phyloP scores from a whole-genome alignment of 2,113 vertebrate genomes.

The Chlamydotis undulata region DNA sequence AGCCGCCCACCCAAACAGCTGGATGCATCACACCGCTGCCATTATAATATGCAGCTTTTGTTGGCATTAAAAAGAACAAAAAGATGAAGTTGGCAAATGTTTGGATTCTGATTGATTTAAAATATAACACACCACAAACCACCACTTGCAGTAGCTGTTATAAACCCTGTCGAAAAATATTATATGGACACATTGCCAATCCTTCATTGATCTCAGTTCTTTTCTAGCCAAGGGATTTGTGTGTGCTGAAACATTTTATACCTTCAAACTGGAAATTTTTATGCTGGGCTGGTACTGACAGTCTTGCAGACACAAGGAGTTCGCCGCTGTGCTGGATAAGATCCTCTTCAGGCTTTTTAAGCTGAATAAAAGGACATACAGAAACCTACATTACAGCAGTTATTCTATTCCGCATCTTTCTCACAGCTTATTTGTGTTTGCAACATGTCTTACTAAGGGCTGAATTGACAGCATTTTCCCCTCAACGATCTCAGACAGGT shows the following conservation, averaged over 20 bases:
- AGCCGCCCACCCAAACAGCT: not conserved
- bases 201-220: not conserved
- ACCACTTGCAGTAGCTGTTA: not conserved
- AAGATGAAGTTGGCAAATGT: not conserved
- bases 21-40: not conserved
- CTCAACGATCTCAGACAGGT: not conserved
- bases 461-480: not conserved
- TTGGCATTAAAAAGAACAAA: not conserved
- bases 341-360: conserved; percentile 49
- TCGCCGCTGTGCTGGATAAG: conserved; percentile 44
- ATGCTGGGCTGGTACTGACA: conserved; percentile 42
- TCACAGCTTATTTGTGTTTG: not conserved
- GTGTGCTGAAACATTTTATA: not conserved
- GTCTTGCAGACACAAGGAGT: conserved; percentile 65
- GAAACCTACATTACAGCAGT: not conserved
- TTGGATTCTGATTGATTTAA: not conserved
- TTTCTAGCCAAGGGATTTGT: not conserved
- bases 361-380: conserved; percentile 42
- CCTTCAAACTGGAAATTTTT: conserved; percentile 40
- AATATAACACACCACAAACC: not conserved
- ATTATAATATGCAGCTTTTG: not conserved
- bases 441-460: not conserved
- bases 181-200: not conserved
- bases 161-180: not conserved
- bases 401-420: not conserved